Evolutionary conservation across 2,888 invertebrate species (phyloP).

Genomic region (Brachynemurus nebulosus): DNA sequence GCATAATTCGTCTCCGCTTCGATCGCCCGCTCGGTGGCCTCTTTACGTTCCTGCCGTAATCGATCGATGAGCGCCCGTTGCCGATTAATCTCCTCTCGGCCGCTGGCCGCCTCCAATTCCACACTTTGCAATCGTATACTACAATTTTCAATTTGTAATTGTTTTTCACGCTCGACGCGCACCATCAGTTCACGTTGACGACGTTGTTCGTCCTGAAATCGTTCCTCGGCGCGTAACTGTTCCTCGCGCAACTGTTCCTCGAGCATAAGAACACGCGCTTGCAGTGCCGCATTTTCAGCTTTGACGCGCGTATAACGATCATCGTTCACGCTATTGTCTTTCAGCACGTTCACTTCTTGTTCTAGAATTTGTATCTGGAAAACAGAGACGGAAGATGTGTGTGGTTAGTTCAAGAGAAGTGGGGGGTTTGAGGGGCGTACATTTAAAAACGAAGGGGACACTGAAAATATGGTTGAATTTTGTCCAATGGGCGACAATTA

Average conservation of each 20-base stretch:
- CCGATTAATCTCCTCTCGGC: conserved; percentile 51
- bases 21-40: background rate
- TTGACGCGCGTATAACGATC: conserved; percentile 81
- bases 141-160: conserved; percentile 61
- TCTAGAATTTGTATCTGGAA: too few species aligned
- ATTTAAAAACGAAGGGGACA: too few species aligned
- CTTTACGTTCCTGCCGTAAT: conserved; percentile 32
- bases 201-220: too few species aligned
- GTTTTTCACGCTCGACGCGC: conserved; percentile 73
- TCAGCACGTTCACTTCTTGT: too few species aligned
- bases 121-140: conserved; percentile 54
- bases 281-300: conserved; percentile 84
- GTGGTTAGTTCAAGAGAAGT: too few species aligned
- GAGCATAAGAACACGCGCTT: conserved; percentile 80
- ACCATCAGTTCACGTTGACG: conserved; percentile 71
- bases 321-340: too few species aligned
- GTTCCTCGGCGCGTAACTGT: background rate
- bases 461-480: too few species aligned
- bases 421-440: too few species aligned
- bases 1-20: conserved; percentile 33
- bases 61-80: conserved; percentile 50
- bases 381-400: too few species aligned
- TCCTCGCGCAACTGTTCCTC: conserved; percentile 77
- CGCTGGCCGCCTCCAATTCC: conserved; percentile 48
- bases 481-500: too few species aligned